Percentiles rank a stretch among this genome's conserved stretches.
Evolutionary conservation across 2,113 vertebrate genomes (phyloP).

Genomic region (Salminus brasiliensis): DNA sequence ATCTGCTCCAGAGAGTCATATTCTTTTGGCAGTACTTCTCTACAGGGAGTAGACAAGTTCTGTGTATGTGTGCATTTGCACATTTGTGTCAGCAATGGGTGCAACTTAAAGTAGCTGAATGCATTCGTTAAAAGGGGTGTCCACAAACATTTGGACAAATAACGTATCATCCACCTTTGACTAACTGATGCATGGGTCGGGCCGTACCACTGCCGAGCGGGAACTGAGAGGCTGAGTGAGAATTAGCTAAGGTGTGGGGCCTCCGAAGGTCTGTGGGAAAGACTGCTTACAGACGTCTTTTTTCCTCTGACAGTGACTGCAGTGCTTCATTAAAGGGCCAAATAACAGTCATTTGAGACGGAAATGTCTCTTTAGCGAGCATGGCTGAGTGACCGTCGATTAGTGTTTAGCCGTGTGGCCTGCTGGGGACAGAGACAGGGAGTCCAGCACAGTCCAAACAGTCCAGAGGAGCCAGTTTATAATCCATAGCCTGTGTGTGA

Average conservation of each 20-base stretch:
- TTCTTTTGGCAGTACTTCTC: too few species aligned
- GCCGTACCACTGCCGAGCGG: not conserved
- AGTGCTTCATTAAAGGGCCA: constrained; percentile 21
- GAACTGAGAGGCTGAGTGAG: too few species aligned
- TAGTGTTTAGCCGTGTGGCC: constrained; percentile 32
- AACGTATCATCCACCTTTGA: too few species aligned
- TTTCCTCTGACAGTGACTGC: constrained; percentile 25
- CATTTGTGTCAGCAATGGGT: too few species aligned
- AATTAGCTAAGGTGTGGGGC: not conserved
- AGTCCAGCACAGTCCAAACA: constrained; percentile 30
- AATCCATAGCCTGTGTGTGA: constrained; percentile 8
- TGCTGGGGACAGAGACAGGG: constrained; percentile 39
- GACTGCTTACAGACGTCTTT: not conserved
- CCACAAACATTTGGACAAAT: too few species aligned
- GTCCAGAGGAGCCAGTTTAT: constrained; percentile 23
- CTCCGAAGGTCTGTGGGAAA: not conserved
- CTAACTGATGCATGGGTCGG: too few species aligned
- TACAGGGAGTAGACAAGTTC: too few species aligned
- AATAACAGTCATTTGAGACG: constrained; percentile 41
- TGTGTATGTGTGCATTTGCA: too few species aligned
- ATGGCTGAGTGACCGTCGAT: constrained; percentile 27
- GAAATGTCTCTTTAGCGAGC: constrained; percentile 33
- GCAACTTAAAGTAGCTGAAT: too few species aligned
- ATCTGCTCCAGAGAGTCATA: too few species aligned
- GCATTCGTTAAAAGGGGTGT: too few species aligned